Evolutionary conservation across 2,113 vertebrate species (phyloP).

Genomic region (Plecturocebus donacophilus): DNA sequence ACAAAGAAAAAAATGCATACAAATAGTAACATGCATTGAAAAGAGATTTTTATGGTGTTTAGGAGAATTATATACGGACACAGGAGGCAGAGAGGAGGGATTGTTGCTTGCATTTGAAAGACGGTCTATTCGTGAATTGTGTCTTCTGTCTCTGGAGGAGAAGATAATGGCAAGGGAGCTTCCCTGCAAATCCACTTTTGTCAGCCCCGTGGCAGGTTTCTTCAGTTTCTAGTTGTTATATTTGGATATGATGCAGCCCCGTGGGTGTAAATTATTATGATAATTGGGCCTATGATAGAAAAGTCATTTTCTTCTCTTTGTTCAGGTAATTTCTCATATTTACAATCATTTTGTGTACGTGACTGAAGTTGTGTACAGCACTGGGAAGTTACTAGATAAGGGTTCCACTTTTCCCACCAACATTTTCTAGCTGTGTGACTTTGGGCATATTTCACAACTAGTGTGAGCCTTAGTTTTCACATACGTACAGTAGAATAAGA

Average conservation of each 20-base stretch:
- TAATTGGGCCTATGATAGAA: neutral
- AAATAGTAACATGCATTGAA: neutral
- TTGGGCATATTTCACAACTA: neutral
- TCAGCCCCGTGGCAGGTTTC: neutral
- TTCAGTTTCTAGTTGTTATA: neutral
- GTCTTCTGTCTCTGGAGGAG: neutral
- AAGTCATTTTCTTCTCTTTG: neutral
- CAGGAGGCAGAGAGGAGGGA: neutral
- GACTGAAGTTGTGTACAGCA: fast-evolving
- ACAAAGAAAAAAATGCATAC: neutral
- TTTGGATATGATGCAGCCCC: neutral
- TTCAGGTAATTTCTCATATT: neutral
- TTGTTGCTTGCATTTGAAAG: neutral
- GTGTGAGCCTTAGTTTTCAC: neutral
- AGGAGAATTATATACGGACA: neutral
- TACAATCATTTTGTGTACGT: neutral
- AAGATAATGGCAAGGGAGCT: no score
- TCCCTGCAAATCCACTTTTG: neutral
- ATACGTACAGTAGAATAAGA: neutral
- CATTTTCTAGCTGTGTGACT: neutral
- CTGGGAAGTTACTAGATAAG: neutral
- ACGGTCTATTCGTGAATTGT: neutral
- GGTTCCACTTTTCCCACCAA: neutral
- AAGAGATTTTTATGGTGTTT: neutral
- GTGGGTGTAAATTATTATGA: neutral